Evolutionary conservation across 1,140 invertebrate genomes (phyloP), one percentile per base, ranked within the genome.

Genomic region (Sminthurinus signatus): DNA sequence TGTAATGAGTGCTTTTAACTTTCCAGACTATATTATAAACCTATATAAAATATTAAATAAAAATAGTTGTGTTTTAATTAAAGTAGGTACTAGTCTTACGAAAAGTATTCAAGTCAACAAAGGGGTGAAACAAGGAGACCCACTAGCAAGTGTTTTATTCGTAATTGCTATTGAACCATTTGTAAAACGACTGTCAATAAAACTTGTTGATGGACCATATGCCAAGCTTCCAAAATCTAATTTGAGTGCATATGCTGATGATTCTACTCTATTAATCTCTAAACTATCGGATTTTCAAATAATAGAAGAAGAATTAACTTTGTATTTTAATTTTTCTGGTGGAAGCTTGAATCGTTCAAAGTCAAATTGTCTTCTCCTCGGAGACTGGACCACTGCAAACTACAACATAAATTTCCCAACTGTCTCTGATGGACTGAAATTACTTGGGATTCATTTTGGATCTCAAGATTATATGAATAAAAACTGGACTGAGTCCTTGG

Each of bases 151-250:
- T 56, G 5, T 21, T 12, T 52, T 63, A n/a, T 63, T 21, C 27
- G 19, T 55, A 15, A n/a, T 63, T 19, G n/a, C 27, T 4, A 57
- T 63, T 29, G 61, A 63, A 56, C 61, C 61, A 5, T 44, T 63
- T 57, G 12, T 63, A 10, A 10, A 14, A 8, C 39, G n/a, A 8
- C 19, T 62, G 15, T 54, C n/a, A 36, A 29, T 17, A 36, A 25
- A 12, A 15, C 21, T 54, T 19, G 14, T 2, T 27, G 5, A 4
- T 50, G 48, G 42, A 12, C 21, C 42, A n/a, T 46, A 21, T 10
- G 10, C 21, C 21, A 25, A 23, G 43, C 10, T 19, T 15, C 43
- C 58, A 8, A 10, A 46, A 14, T 12, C 27, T n/a, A 52, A 31
- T 42, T 19, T 54, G 2, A 52, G n/a, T 21, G 60, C 48, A 27